Evolutionary conservation across 2,797 vertebrate species (phyloP).

Genomic region (Nyctalus aviator): DNA sequence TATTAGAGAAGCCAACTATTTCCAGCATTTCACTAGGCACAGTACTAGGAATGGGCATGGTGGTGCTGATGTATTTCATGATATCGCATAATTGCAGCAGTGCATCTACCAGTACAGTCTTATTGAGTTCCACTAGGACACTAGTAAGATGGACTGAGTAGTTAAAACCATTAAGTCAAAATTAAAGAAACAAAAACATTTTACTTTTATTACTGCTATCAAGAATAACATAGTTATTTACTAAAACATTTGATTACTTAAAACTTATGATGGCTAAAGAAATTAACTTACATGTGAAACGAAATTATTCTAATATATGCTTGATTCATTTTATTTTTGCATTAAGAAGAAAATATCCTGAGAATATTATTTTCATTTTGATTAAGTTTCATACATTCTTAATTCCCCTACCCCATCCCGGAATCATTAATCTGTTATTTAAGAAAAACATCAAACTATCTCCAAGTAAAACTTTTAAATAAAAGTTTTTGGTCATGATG

Average conservation of each 20-base stretch:
- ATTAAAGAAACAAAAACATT: constrained; percentile 44
- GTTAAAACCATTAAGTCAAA: constrained; percentile 18
- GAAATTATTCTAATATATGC: background rate
- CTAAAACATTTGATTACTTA: constrained; percentile 33
- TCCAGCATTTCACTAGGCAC: constrained; percentile 70
- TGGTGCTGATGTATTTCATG: constrained; percentile 70
- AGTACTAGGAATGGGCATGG: constrained; percentile 63
- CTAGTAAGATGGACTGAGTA: background rate
- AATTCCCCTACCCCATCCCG: background rate
- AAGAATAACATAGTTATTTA: constrained; percentile 32
- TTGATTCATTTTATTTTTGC: constrained; percentile 48
- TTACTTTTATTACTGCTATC: background rate
- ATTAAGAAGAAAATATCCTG: constrained; percentile 1
- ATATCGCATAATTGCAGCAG: constrained; percentile 66
- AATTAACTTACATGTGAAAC: constrained; percentile 2
- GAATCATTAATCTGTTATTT: background rate
- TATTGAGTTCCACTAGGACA: constrained; percentile 1
- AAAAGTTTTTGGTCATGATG: constrained; percentile 2
- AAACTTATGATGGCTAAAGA: constrained; percentile 9
- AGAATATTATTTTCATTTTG: constrained; percentile 38
- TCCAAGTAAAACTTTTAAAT: constrained; percentile 61
- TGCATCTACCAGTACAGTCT: constrained; percentile 48
- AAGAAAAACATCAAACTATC: background rate
- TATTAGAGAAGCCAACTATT: constrained; percentile 71
- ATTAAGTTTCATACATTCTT: background rate